A percentile compares a stretch with the other conserved stretches of the same genome.
phyloP scores from a whole-genome alignment of 2,113 vertebrate genomes.

The Pelecanoides urinatrix region DNA sequence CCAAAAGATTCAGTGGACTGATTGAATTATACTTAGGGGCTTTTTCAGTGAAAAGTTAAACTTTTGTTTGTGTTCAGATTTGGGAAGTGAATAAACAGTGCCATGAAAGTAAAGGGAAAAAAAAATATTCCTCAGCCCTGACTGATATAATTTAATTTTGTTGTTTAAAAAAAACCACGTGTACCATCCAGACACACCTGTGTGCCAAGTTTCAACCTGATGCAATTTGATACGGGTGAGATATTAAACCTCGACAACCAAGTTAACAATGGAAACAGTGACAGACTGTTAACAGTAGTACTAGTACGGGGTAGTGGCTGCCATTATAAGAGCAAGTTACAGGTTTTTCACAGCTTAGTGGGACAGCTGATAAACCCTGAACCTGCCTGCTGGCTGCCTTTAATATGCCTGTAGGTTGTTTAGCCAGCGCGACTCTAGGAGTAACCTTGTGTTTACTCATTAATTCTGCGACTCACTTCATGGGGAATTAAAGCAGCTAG shows the following conservation, averaged over 20 bases:
- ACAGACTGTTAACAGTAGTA: not conserved
- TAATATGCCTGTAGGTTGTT: not conserved
- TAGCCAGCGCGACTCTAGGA: not conserved
- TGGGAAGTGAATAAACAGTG: not conserved
- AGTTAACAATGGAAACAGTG: constrained; percentile 3
- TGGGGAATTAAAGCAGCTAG: not conserved
- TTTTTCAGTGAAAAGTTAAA: not conserved
- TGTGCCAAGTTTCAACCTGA: not conserved
- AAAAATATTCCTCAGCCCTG: not conserved
- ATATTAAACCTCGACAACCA: constrained; percentile 8
- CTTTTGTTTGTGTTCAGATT: not conserved
- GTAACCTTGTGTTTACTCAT: not conserved
- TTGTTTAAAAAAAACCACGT: not conserved
- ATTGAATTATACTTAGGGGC: not conserved
- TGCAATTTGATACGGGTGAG: constrained; percentile 12
- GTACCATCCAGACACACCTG: not conserved
- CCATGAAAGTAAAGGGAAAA: not conserved
- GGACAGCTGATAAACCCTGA: not conserved
- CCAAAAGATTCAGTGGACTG: not conserved
- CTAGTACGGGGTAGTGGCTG: not conserved
- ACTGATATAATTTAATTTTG: not conserved
- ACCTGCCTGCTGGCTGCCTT: not conserved
- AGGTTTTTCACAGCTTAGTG: not conserved
- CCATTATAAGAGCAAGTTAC: not conserved
- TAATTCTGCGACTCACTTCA: not conserved